Percentiles rank a stretch among this genome's conserved stretches.
Conservation (phyloP, 2,888 invertebrate genomes). For the Tenthredo livida region DNA sequence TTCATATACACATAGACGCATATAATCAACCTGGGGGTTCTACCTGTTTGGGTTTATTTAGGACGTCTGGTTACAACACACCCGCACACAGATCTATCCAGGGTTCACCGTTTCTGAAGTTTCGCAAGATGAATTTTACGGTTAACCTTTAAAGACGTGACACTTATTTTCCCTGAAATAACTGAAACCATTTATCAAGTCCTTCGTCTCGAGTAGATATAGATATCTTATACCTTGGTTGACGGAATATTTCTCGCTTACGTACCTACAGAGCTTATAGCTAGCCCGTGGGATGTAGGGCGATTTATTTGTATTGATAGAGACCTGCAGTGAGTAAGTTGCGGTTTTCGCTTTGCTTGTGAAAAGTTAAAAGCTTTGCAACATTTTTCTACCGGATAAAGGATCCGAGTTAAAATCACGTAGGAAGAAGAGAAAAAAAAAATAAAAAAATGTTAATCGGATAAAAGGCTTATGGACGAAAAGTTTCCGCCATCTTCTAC, state of each 20-base stretch:
- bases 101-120: neutral
- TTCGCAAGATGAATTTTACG: conserved; percentile 23
- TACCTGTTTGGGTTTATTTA: conserved; percentile 22
- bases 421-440: neutral
- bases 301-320: neutral
- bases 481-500: conserved; percentile 21
- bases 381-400: conserved; percentile 20
- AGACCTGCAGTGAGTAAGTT: neutral
- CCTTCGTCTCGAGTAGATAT: neutral
- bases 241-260: neutral
- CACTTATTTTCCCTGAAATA: conserved; percentile 35
- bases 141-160: conserved; percentile 17
- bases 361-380: conserved; percentile 4
- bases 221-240: neutral
- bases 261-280: neutral
- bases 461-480: conserved; percentile 37
- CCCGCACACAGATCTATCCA: neutral
- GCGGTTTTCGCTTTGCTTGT: neutral
- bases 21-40: conserved; percentile 26
- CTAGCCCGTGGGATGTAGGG: neutral
- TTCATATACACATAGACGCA: conserved; percentile 11
- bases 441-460: conserved; percentile 27
- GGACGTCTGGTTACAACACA: neutral
- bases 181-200: conserved; percentile 35
- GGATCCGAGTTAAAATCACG: conserved; percentile 1